These are phyloP conservation scores for Hanleya hanleyi DNA, from an alignment of 2,888 invertebrate genomes.

Conservation along the genomic window DNA sequence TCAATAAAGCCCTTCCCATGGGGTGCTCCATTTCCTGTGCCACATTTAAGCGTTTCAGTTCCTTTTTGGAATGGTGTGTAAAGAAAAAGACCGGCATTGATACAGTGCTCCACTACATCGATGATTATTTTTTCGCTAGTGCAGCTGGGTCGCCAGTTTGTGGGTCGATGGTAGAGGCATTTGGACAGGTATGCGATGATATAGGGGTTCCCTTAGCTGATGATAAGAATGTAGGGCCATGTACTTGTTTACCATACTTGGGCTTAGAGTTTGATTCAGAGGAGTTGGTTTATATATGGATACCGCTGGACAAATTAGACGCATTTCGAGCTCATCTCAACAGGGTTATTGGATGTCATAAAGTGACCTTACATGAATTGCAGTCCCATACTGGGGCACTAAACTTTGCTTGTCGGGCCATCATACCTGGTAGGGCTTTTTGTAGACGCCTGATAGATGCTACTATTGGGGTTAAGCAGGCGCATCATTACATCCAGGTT, in stretches of 20 bases:
- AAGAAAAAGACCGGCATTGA: not conserved
- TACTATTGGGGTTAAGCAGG: not conserved
- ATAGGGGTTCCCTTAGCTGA: slow-evolving; percentile 11
- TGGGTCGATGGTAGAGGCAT: not conserved
- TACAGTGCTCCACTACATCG: slow-evolving; percentile 14
- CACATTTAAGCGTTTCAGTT: not conserved
- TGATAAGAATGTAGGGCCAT: slow-evolving; percentile 26
- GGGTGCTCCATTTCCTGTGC: slow-evolving; percentile 19
- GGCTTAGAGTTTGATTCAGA: slow-evolving; percentile 11
- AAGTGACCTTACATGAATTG: slow-evolving; percentile 13
- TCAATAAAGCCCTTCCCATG: slow-evolving; percentile 19
- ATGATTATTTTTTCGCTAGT: slow-evolving; percentile 27
- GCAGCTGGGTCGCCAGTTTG: slow-evolving; percentile 3
- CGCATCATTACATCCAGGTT: not conserved
- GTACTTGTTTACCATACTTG: not conserved
- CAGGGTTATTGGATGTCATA: not conserved
- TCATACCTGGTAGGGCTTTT: slow-evolving; percentile 24
- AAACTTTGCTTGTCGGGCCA: slow-evolving; percentile 23
- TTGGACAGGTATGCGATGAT: not conserved
- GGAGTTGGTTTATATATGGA: not conserved
- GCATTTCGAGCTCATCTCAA: not conserved
- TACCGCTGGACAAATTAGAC: not conserved
- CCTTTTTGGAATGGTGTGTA: not conserved
- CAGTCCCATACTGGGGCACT: slow-evolving; percentile 24
- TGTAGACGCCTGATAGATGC: slow-evolving; percentile 17